A percentile compares a stretch with the other conserved stretches of the same genome.
phyloP scores from a whole-genome alignment of 2,888 invertebrate species.

The Drosophila incognita region DNA sequence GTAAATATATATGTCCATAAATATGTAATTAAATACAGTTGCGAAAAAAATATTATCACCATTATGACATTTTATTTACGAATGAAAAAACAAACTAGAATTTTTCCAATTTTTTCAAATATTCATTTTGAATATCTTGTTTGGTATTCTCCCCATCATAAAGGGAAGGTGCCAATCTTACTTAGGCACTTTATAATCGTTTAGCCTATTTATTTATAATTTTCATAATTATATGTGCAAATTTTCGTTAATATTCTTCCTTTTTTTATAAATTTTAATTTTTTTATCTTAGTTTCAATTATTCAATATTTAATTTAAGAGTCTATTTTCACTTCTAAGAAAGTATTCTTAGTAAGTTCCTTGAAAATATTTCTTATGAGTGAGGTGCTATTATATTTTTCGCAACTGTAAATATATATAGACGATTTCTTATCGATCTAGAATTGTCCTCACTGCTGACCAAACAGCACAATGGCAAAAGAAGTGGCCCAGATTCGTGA shows the following conservation, averaged over 20 bases:
- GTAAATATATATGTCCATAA: constrained; percentile 4
- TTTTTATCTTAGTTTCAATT: not conserved
- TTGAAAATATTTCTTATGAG: not conserved
- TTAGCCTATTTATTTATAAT: not conserved
- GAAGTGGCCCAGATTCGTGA: constrained; percentile 51
- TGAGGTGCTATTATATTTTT: not conserved
- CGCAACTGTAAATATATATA: not conserved
- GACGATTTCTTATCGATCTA: constrained; percentile 48
- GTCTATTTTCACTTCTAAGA: not conserved
- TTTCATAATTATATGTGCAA: not conserved
- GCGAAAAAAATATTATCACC: not conserved
- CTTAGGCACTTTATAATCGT: not conserved
- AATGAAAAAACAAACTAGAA: not conserved
- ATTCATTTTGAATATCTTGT: not conserved
- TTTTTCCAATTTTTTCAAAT: not conserved
- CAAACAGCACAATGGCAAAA: constrained; percentile 28
- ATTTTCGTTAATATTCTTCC: not conserved
- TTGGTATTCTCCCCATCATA: not conserved
- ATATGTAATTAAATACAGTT: not conserved
- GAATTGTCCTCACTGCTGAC: constrained; percentile 50
- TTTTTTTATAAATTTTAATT: not conserved
- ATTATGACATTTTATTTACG: not conserved
- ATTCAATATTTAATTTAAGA: not conserved
- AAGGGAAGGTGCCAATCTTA: not conserved
- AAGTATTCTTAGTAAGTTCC: not conserved